Evolutionary conservation across 2,113 vertebrate genomes (phyloP).

Genomic region (Cottus gobio): DNA sequence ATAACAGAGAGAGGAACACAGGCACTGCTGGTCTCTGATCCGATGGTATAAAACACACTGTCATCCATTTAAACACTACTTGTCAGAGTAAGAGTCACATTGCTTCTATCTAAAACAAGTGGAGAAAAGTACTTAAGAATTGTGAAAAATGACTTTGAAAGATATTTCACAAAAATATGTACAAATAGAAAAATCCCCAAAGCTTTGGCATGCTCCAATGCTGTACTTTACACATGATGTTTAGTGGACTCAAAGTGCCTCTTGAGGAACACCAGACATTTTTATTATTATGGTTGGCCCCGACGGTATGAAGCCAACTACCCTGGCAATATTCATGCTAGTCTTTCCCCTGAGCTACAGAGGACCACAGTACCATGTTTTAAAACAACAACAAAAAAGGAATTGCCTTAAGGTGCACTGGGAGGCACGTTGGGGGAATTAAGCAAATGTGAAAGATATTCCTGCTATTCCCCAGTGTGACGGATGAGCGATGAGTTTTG

Average conservation of each 20-base stretch:
- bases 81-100: neutral
- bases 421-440: slow-evolving; percentile 56
- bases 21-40: neutral
- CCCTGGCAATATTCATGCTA: slow-evolving; percentile 17
- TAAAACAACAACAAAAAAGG: slow-evolving; percentile 43
- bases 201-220: neutral
- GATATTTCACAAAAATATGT: neutral
- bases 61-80: neutral
- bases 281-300: slow-evolving; percentile 6
- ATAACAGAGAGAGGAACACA: neutral
- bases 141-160: neutral
- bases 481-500: slow-evolving; percentile 58
- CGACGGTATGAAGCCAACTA: slow-evolving; percentile 18
- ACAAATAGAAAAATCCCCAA: neutral
- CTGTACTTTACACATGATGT: neutral
- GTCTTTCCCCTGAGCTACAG: slow-evolving; percentile 13
- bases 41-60: neutral
- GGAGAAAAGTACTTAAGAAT: neutral
- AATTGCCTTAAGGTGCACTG: slow-evolving; percentile 50
- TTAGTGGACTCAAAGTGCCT: neutral
- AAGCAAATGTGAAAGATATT: slow-evolving; percentile 61
- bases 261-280: neutral
- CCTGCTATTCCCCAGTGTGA: slow-evolving; percentile 46
- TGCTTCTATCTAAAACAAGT: neutral
- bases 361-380: slow-evolving; percentile 31